phyloP scores from a whole-genome alignment of 1,140 invertebrate species.

The Colletes latitarsis region DNA sequence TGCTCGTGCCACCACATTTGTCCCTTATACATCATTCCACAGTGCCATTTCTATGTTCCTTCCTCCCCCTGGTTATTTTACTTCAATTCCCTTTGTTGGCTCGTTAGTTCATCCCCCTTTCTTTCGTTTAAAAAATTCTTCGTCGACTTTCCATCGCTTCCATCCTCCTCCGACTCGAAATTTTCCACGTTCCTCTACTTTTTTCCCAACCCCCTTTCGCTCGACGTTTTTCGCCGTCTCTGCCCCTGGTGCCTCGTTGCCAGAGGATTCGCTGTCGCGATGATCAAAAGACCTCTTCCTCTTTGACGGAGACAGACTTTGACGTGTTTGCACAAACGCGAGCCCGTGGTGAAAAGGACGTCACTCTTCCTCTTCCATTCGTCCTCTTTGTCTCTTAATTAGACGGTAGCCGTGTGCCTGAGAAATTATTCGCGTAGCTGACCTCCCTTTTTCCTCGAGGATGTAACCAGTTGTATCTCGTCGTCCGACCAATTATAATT shows the following conservation, averaged over 20 bases:
- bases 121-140: not conserved
- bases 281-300: slow-evolving; percentile 5
- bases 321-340: slow-evolving; percentile 3
- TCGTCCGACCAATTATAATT: slow-evolving; percentile 18
- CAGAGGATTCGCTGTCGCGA: no score
- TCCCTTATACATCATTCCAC: no score
- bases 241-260: not conserved
- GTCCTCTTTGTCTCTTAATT: slow-evolving; percentile 11
- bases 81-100: no score
- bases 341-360: not conserved
- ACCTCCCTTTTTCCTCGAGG: not conserved
- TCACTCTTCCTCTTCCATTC: not conserved
- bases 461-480: slow-evolving; percentile 3
- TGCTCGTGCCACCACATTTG: not conserved
- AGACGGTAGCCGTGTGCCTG: slow-evolving; percentile 17
- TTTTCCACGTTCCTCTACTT: no score
- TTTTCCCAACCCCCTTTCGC: not conserved
- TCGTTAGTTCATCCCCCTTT: not conserved
- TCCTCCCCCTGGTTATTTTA: no score
- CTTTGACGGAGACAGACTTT: not conserved
- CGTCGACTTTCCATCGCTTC: not conserved
- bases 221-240: not conserved
- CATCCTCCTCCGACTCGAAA: no score
- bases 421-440: slow-evolving; percentile 18
- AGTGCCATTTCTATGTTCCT: no score